Percentiles rank a stretch among this genome's conserved stretches.
phyloP scores from a whole-genome alignment of 2,113 vertebrate species.

The Phrynocephalus versicolor region DNA sequence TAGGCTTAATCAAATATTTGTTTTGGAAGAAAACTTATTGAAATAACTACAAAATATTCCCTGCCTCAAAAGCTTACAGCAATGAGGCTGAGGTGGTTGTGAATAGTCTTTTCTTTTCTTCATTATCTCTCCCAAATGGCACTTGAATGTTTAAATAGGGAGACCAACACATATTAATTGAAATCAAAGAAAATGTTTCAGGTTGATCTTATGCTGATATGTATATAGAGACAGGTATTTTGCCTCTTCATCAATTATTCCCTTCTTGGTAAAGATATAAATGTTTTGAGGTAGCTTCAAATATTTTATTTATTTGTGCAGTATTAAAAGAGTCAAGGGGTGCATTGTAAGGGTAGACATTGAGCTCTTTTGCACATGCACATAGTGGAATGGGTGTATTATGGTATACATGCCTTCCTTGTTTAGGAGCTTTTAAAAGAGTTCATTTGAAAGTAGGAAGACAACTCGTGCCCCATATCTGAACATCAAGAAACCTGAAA shows the following conservation, averaged over 20 bases:
- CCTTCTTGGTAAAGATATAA: not conserved
- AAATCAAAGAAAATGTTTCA: slow-evolving; percentile 1
- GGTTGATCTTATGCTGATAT: not conserved
- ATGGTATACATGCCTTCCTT: too few relatives aligned
- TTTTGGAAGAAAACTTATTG: slow-evolving; percentile 69
- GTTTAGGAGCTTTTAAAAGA: too few relatives aligned
- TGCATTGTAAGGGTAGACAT: not conserved
- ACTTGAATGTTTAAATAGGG: not conserved
- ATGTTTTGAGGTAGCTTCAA: not conserved
- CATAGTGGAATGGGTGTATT: not conserved
- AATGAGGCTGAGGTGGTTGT: slow-evolving; percentile 52
- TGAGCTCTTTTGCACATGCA: not conserved
- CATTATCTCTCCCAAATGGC: slow-evolving; percentile 45
- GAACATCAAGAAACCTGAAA: too few relatives aligned
- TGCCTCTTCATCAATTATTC: too few relatives aligned
- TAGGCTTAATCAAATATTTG: slow-evolving; percentile 72
- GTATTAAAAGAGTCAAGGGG: not conserved
- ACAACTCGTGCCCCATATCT: too few relatives aligned
- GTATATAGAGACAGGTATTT: not conserved
- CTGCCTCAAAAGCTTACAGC: slow-evolving; percentile 66
- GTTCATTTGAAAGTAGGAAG: too few relatives aligned
- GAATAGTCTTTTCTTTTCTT: slow-evolving; percentile 11
- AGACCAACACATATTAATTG: not conserved
- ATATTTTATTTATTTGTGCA: not conserved
- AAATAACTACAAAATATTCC: slow-evolving; percentile 60